A percentile compares a stretch with the other conserved stretches of the same genome.
Evolutionary conservation across 2,888 invertebrate genomes (phyloP).

Genomic region (Drosophila siamana): DNA sequence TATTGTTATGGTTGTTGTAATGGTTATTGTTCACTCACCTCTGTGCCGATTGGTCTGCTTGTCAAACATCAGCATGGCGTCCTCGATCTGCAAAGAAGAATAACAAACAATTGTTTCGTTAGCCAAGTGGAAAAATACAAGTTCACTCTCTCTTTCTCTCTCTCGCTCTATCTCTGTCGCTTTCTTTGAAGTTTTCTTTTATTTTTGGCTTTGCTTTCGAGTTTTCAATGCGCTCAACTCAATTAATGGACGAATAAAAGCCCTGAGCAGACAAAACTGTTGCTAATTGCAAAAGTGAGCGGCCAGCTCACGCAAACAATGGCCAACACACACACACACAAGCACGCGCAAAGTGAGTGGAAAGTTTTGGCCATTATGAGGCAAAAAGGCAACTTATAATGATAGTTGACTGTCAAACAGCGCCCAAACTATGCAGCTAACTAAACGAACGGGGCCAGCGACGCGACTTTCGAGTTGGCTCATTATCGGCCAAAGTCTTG

Average conservation of each 20-base stretch:
- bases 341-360: constrained; percentile 12
- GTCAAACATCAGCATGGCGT: constrained; percentile 99
- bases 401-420: constrained; percentile 78
- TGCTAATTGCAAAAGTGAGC: constrained; percentile 77
- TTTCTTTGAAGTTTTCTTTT: no score
- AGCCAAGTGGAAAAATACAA: constrained; percentile 37
- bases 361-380: constrained; percentile 82
- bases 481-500: constrained; percentile 51
- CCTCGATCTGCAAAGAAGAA: constrained; percentile 93
- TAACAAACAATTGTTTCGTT: constrained; percentile 29
- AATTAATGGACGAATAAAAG: constrained; percentile 79
- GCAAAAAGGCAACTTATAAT: constrained; percentile 82
- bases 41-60: constrained; percentile 99
- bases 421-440: constrained; percentile 68
- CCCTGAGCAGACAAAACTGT: constrained; percentile 77
- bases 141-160: constrained; percentile 17
- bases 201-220: constrained; percentile 37
- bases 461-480: constrained; percentile 66
- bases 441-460: constrained; percentile 43
- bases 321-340: constrained; percentile 34
- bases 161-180: constrained; percentile 9
- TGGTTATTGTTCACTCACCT: constrained; percentile 88
- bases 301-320: constrained; percentile 37
- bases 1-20: constrained; percentile 4
- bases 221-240: constrained; percentile 68